Conservation (phyloP, 2,888 invertebrate genomes). For the Acanthococcus lagerstroemiae region DNA sequence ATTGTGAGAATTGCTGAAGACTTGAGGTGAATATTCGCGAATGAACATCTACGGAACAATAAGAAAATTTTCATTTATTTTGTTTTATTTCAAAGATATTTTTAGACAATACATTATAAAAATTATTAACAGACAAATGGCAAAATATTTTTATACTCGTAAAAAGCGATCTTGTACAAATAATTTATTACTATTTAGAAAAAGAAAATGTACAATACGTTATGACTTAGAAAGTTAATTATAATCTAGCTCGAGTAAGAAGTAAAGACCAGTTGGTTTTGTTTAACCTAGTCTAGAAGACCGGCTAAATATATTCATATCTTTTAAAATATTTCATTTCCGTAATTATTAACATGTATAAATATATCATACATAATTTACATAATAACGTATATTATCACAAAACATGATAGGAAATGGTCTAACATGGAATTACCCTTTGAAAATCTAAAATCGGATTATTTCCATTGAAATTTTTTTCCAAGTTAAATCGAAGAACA, state of each 20-base stretch:
- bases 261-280: slow-evolving; percentile 28
- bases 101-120: slow-evolving; percentile 29
- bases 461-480: slow-evolving; percentile 14
- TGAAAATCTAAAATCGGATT: slow-evolving; percentile 25
- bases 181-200: slow-evolving; percentile 30
- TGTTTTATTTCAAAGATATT: slow-evolving; percentile 29
- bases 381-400: slow-evolving; percentile 29
- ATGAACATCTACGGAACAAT: background rate
- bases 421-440: slow-evolving; percentile 24
- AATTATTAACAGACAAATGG: slow-evolving; percentile 30
- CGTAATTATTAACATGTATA: slow-evolving; percentile 25
- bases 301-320: slow-evolving; percentile 14
- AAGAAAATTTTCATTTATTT: slow-evolving; percentile 23
- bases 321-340: slow-evolving; percentile 17
- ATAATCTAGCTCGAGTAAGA: slow-evolving; percentile 30
- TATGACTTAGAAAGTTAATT: slow-evolving; percentile 30
- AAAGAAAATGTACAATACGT: slow-evolving; percentile 28
- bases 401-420: slow-evolving; percentile 29
- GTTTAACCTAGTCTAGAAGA: slow-evolving; percentile 25
- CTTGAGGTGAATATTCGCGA: too few species aligned
- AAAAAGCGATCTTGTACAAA: slow-evolving; percentile 29
- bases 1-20: too few species aligned
- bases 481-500: slow-evolving; percentile 8
- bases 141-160: slow-evolving; percentile 28
- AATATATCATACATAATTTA: slow-evolving; percentile 28